Conservation (phyloP, 2,113 vertebrate species). For the Arothron firmamentum region DNA sequence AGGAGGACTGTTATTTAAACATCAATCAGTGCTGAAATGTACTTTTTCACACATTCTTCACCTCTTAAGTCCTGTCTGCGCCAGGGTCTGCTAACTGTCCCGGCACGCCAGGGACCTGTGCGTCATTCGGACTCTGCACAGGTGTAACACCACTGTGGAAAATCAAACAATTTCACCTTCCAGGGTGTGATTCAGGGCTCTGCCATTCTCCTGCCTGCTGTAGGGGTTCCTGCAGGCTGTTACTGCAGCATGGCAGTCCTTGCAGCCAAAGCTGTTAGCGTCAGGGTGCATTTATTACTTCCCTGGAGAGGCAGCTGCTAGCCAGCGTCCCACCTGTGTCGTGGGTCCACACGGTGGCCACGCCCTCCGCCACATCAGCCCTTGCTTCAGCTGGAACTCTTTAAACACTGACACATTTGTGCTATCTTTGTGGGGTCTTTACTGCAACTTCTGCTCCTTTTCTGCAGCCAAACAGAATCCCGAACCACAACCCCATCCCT, state of each 20-base stretch:
- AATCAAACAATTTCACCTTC: constrained; percentile 1
- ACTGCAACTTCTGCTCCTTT: too few species aligned
- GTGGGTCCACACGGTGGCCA: constrained; percentile 61
- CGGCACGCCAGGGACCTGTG: constrained; percentile 17
- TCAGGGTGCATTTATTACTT: constrained; percentile 88
- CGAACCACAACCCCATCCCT: too few species aligned
- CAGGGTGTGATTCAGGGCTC: too few species aligned
- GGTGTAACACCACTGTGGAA: constrained; percentile 62
- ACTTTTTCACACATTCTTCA: constrained; percentile 7
- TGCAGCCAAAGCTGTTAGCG: constrained; percentile 77
- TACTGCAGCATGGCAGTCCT: constrained; percentile 75
- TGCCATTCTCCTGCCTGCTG: constrained; percentile 11
- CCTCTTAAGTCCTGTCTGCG: constrained; percentile 6
- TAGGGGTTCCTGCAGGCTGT: constrained; percentile 30
- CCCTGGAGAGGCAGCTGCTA: constrained; percentile 87
- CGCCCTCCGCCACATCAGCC: constrained; percentile 30
- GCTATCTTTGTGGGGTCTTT: too few species aligned
- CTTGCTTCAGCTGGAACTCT: constrained; percentile 16
- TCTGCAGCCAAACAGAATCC: too few species aligned
- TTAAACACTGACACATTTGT: too few species aligned
- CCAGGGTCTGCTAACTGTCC: constrained; percentile 16
- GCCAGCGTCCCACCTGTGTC: constrained; percentile 77
- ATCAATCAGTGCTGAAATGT: constrained; percentile 12
- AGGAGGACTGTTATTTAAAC: background rate
- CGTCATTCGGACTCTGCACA: constrained; percentile 45